phyloP scores from a whole-genome alignment of 2,888 invertebrate species.

The Clanis bilineata region DNA sequence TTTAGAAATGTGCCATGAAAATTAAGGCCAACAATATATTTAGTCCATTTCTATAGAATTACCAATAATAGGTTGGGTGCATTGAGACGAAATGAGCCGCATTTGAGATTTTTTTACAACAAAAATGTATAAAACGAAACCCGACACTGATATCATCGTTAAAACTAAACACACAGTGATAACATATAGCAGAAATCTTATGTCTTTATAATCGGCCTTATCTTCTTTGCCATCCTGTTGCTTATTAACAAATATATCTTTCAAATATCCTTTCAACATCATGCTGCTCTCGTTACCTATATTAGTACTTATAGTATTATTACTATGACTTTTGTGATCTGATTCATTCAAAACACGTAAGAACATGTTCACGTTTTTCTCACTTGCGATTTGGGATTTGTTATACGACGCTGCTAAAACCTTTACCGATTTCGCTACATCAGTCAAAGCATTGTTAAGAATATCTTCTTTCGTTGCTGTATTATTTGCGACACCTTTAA shows the following conservation, averaged over 20 bases:
- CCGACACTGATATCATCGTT: background rate
- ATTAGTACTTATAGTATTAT: background rate
- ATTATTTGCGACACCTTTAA: conserved; percentile 1
- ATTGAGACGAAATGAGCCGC: background rate
- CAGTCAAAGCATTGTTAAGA: background rate
- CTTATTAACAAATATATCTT: background rate
- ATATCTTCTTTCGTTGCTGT: background rate
- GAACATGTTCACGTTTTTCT: conserved; percentile 4
- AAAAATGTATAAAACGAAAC: background rate
- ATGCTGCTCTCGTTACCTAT: background rate
- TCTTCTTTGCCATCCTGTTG: background rate
- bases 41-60: conserved; percentile 21
- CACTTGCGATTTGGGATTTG: conserved; percentile 3
- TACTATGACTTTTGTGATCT: background rate
- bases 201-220: background rate
- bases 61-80: conserved; percentile 20
- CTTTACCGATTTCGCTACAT: background rate
- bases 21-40: background rate
- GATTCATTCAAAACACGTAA: background rate
- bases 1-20: no score
- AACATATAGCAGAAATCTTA: conserved; percentile 4
- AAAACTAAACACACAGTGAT: conserved; percentile 8
- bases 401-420: conserved; percentile 5
- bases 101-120: background rate
- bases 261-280: background rate